Percentiles rank a stretch among this genome's conserved stretches.
These are phyloP conservation scores for Limanda limanda DNA, from an alignment of 2,113 vertebrate genomes.

Conservation along the genomic window DNA sequence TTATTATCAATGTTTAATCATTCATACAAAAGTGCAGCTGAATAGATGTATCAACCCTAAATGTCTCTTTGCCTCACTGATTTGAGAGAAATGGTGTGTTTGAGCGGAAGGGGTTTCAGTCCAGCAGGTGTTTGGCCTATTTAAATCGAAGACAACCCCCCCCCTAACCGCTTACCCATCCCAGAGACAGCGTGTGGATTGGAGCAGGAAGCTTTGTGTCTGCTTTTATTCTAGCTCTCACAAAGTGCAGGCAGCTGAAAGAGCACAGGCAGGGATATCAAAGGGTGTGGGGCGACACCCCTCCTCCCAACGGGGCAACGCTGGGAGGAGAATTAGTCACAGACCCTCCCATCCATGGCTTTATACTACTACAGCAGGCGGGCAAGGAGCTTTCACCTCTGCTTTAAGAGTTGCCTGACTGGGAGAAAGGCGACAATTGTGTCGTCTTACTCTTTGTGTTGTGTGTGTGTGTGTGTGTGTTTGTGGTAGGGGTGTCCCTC, in stretches of 20 bases:
- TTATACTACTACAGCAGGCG: slow-evolving; percentile 79
- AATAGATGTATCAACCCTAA: slow-evolving; percentile 78
- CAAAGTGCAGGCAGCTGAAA: slow-evolving; percentile 83
- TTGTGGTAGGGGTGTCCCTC: slow-evolving; percentile 45
- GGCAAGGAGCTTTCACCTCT: slow-evolving; percentile 70
- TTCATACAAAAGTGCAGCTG: slow-evolving; percentile 70
- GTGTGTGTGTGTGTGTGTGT: slow-evolving; percentile 30
- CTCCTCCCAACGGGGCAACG: slow-evolving; percentile 77
- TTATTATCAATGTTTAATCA: slow-evolving; percentile 60
- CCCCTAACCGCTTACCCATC: slow-evolving; percentile 67
- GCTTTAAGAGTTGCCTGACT: slow-evolving; percentile 64
- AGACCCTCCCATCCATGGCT: slow-evolving; percentile 83
- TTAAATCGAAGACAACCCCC: slow-evolving; percentile 78
- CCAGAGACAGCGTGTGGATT: slow-evolving; percentile 84
- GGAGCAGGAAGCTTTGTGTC: slow-evolving; percentile 89
- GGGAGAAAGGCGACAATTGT: slow-evolving; percentile 73
- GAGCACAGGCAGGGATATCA: slow-evolving; percentile 85
- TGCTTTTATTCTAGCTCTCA: slow-evolving; percentile 84
- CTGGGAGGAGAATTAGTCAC: slow-evolving; percentile 84
- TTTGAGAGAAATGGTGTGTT: slow-evolving; percentile 75
- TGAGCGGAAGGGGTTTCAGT: slow-evolving; percentile 79
- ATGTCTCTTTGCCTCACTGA: slow-evolving; percentile 74
- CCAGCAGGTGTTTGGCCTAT: slow-evolving; percentile 87
- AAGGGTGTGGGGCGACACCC: slow-evolving; percentile 80
- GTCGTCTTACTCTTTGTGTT: slow-evolving; percentile 58